A percentile compares a stretch with the other conserved stretches of the same genome.
Evolutionary conservation across 1,140 invertebrate species (phyloP).

Genomic region (Rhagoletis zephyria): DNA sequence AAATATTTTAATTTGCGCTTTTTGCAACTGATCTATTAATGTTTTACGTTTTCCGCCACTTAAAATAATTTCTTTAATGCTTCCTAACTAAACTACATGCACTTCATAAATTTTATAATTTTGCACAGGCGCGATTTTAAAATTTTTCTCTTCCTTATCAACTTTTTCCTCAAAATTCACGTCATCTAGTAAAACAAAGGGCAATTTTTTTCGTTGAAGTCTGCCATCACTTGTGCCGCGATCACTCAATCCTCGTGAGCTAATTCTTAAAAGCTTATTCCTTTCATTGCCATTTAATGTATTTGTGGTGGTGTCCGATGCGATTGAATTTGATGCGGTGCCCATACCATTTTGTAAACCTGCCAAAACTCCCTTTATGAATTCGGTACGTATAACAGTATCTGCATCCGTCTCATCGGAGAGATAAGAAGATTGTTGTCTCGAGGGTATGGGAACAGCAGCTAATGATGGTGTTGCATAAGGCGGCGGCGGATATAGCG

Average conservation of each 20-base stretch:
- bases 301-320: neutral
- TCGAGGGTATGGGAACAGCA: neutral
- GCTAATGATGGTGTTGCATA: neutral
- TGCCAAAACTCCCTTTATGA: neutral
- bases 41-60: too few species aligned
- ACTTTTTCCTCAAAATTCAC: neutral
- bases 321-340: neutral
- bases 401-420: neutral
- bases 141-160: neutral
- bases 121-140: neutral
- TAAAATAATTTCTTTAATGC: too few species aligned
- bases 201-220: neutral
- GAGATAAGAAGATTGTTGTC: neutral
- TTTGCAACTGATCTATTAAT: too few species aligned
- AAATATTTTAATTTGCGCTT: too few species aligned
- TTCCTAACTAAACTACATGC: neutral
- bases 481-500: neutral
- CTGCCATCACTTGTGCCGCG: neutral
- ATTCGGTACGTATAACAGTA: neutral
- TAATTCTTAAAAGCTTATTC: neutral
- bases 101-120: neutral
- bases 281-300: neutral
- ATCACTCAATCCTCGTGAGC: neutral
- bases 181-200: constrained; percentile 21
- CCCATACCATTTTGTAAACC: neutral